Conservation (phyloP, 1,140 invertebrate species). For the Thalassaphorura encarpata region DNA sequence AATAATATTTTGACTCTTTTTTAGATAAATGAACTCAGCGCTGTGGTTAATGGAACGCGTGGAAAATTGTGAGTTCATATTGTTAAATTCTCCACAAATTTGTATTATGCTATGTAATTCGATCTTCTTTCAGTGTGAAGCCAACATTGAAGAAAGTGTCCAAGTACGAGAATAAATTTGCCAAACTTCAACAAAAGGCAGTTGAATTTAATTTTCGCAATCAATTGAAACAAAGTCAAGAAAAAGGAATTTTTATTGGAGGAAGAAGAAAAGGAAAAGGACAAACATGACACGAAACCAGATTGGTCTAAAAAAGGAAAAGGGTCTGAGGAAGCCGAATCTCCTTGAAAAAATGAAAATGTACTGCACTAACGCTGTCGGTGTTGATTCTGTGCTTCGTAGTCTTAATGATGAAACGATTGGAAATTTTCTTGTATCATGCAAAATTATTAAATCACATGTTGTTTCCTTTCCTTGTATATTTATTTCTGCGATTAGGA, state of each 20-base stretch:
- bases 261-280: constrained; percentile 75
- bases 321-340: constrained; percentile 18
- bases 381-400: too few species aligned
- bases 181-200: constrained; percentile 93
- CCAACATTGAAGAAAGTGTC: constrained; percentile 99
- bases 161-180: constrained; percentile 99
- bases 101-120: too few species aligned
- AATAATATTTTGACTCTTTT: too few species aligned
- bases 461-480: too few species aligned
- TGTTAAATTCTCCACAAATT: constrained; percentile 17
- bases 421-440: too few species aligned
- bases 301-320: constrained; percentile 29
- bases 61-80: constrained; percentile 94
- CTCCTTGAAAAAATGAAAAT: too few species aligned
- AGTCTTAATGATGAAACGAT: too few species aligned
- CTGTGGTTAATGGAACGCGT: constrained; percentile 98
- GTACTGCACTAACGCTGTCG: too few species aligned
- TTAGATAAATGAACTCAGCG: constrained; percentile 96
- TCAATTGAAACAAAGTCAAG: constrained; percentile 94
- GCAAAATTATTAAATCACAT: too few species aligned
- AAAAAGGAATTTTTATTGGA: constrained; percentile 99
- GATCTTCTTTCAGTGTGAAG: constrained; percentile 57
- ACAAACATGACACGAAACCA: constrained; percentile 24
- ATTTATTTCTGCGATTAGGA: too few species aligned
- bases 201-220: constrained; percentile 98